Evolutionary conservation across 2,797 vertebrate genomes (phyloP), one percentile per base, ranked within the genome.

Genomic region (Thamnophis elegans): DNA sequence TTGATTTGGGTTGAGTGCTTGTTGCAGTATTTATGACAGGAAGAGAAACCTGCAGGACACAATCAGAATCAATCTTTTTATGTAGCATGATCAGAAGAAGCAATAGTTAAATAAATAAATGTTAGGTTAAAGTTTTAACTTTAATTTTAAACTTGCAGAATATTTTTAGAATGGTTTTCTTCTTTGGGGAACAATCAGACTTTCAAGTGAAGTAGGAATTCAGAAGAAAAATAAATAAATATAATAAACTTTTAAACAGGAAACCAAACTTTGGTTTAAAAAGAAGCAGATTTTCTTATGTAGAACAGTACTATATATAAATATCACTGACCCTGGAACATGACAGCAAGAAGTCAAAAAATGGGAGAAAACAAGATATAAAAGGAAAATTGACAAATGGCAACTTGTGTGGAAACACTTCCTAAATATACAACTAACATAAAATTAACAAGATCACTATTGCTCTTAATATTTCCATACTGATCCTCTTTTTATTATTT

Each of bases 31-130:
- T 95, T 89, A 89, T 93, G 87, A 91, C 85, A 56, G 97, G 97
- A 94, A 96, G 97, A 95, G 97, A 91, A 95, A 97, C 96, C 97
- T 98, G 97, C n/a, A 89, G 90, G 58, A 94, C 59, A 91, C n/a
- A 20, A 89, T 65, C 22, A 92, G 32, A 20, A 20, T 18, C 56
- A 85, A 36, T 32, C 86, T 26, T 60, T 87, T 20, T 53, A 18
- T 36, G 11, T 36, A 47, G 32, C 26, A 14, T 32, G 28, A 87
- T 26, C 36, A 51, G 78, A 68, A 22, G 32, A 85, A 18, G 6
- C 32, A 32, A 56, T 36, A 32, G 47, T 11, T 54, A 55, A 6
- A 92, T 94, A 92, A 0, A 0, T 16, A 8, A 36, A 26, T 58
- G 26, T 65, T 0, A 73, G 91, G 28, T 89, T 85, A 5, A 78